Evolutionary conservation across 1,140 invertebrate species (phyloP), one percentile per base, ranked within the genome.

Genomic region (Drosophila willistoni): DNA sequence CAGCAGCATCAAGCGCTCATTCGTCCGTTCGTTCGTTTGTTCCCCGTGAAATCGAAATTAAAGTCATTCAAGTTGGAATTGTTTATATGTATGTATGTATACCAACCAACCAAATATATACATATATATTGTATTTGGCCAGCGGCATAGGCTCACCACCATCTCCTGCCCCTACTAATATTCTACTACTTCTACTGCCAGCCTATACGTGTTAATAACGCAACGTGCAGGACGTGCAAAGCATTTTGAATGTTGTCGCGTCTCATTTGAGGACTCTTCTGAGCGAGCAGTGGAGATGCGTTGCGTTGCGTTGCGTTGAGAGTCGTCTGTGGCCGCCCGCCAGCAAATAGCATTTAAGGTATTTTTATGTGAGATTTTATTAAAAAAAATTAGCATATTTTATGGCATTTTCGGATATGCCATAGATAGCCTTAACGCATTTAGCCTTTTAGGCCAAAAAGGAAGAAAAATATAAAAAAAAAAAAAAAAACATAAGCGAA

Each of bases 301-400:
- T 13, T 39, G 36, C 36, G 34, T 34, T 34, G 34, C 7, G 33
- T 29, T 29, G 29, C 29, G 29, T 29, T 29, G 29, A 29, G 29
- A 29, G 6, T 29, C 47, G 33, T 39, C 36, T 41, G 36, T n/a
- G 36, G 63, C 47, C 36, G 64, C 14, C 14, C 33, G 34, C 41
- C 25, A 54, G 62, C 54, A 65, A 60, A 42, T 22, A 61, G 74
- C 82, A 82, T 86, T 86, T 86, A 78, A 82, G 82, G 68, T 82
- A 87, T 86, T 77, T 77, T 77, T 77, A 82, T 86, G 71, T 71
- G 76, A 70, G 65, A 79, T 86, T 79, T 71, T 68, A 85, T 86
- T 85, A 75, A 82, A 86, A 85, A 86, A 86, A 76, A 76, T 78
- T 77, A 63, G 66, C 82, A 81, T 85, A 86, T 81, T 85, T 85